Base-by-base conservation (phyloP, 2,888 invertebrate species). In the Ichneumoninae sp. region DNA sequence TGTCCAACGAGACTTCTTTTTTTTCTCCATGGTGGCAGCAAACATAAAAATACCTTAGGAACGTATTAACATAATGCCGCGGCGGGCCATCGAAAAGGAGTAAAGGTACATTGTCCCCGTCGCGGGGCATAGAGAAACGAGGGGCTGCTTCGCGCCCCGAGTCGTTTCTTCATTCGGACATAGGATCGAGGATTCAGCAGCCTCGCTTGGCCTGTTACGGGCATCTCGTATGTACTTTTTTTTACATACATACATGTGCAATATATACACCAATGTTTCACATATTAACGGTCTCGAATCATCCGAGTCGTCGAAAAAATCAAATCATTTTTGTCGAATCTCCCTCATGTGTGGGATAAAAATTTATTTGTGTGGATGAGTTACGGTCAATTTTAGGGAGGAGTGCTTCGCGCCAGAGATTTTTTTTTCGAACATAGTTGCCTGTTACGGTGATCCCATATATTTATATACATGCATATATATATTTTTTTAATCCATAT, bases 1-100 rank as follows among this genome's bases (percentile, higher is more conserved):
- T 74, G 79, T 78, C 71, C 80, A 79, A 80, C 82, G 68, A 80
- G 79, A 82, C 83, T 83, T 74, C 71, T 70, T 74, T 68, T 69
- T 86, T 79, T 70, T 54, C 74, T 70, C 52, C 47, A 52, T 75
- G 47, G 66, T 30, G 44, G 68, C 76, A 78, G 74, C 79, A 79
- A 84, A 86, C 84, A 86, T 81, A 83, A 86, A 86, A 87, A 86
- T 86, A 80, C 80, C 83, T 77, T 80, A 68, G 78, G 77, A 83
- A 76, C 75, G 69, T 69, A 85, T 85, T 85, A 85, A 80, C 85
- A 84, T 86, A 86, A 84, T 81, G 76, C 75, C 69, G 65, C 66
- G 75, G 36, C 75, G 69, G 71, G 82, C 76, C 76, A 82, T 85
- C 80, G 69, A 68, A 76, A 70, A 80, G 54, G 71, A 78, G 66